These are phyloP conservation scores for Drosophila subobscura DNA, from an alignment of 1,140 invertebrate genomes.

Conservation along the genomic window DNA sequence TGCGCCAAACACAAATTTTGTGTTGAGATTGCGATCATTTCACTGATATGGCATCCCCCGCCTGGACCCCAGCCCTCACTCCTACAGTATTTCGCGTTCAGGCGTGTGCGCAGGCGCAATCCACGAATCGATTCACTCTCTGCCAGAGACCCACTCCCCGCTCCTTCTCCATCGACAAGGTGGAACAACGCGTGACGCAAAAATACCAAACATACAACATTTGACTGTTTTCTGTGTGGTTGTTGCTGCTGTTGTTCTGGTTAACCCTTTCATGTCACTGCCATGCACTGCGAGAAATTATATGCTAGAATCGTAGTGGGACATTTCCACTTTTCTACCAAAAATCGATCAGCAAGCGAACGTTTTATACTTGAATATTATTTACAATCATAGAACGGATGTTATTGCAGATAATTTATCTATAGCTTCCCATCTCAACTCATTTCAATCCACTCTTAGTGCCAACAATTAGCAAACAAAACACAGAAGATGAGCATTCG, in stretches of 20 bases:
- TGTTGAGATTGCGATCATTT: slow-evolving; percentile 80
- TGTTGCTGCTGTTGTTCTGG: slow-evolving; percentile 42
- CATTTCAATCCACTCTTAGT: neutral
- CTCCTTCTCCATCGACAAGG: slow-evolving; percentile 25
- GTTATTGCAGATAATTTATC: too few species aligned
- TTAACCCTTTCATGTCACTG: slow-evolving; percentile 63
- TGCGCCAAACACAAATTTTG: slow-evolving; percentile 82
- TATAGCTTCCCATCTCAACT: too few species aligned
- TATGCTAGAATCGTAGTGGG: neutral
- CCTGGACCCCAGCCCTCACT: neutral
- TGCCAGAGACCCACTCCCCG: neutral
- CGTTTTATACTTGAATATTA: too few species aligned
- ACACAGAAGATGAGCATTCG: slow-evolving; percentile 31
- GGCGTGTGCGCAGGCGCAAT: slow-evolving; percentile 77
- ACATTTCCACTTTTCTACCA: too few species aligned
- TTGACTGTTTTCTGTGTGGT: slow-evolving; percentile 48
- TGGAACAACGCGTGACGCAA: slow-evolving; percentile 77
- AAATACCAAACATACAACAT: slow-evolving; percentile 78
- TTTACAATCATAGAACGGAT: too few species aligned
- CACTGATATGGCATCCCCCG: slow-evolving; percentile 59
- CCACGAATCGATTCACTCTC: slow-evolving; percentile 38
- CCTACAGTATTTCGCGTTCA: slow-evolving; percentile 64
- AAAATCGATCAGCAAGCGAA: neutral
- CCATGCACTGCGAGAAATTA: slow-evolving; percentile 46
- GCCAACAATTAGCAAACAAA: slow-evolving; percentile 6